Base-by-base conservation (phyloP, 2,113 vertebrate genomes). In the Pollimyrus isidori region DNA sequence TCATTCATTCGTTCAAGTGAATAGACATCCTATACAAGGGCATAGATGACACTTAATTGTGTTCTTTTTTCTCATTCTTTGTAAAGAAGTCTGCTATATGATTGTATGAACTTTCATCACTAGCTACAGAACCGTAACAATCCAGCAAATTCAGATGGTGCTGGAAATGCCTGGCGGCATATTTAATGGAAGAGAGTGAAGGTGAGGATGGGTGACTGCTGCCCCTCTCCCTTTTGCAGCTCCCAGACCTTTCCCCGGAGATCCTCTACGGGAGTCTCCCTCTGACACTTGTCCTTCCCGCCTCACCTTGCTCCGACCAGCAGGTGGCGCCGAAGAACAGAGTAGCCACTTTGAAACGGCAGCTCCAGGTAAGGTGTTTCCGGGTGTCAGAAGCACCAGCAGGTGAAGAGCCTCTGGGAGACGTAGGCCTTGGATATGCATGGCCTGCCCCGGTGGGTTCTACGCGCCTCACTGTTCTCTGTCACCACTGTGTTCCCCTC, bases 191-290 rank as follows among this genome's bases (percentile, higher is more conserved):
- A 0, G 3, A 83, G 21, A 10, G 23, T 23, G 21, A 23, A 21
- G 50, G 30, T 56, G 85, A 30, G 48, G 49, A 53, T 10, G 11
- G 35, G 19, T 86, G 48, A 50, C 1, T 17, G 2, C 84, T 35
- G 26, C 9, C 13, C 1, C 85, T 48, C 82, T 84, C 10, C 26
- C 85, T 15, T 53, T 10, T 6, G 19, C 13, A 87, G 85, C 26
- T 87, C 19, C 46, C 88, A 69, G 30, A 89, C 17, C 52, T 89
- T 13, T 88, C 48, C 19, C 17, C 99, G 90, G 97, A 98, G 80
- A 97, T 98, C 92, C 95, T 95, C 65, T 94, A 99, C 58, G 97
- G 96, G 0, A 94, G 94, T 46, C 95, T 97, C 86, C 96, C 95
- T 0, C 93, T 94, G 88, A 95, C 95, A 9, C 92, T 95, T 0